A percentile compares a stretch with the other conserved stretches of the same genome.
Conservation (phyloP, 2,113 vertebrate genomes). For the Chinchilla lanigera region DNA sequence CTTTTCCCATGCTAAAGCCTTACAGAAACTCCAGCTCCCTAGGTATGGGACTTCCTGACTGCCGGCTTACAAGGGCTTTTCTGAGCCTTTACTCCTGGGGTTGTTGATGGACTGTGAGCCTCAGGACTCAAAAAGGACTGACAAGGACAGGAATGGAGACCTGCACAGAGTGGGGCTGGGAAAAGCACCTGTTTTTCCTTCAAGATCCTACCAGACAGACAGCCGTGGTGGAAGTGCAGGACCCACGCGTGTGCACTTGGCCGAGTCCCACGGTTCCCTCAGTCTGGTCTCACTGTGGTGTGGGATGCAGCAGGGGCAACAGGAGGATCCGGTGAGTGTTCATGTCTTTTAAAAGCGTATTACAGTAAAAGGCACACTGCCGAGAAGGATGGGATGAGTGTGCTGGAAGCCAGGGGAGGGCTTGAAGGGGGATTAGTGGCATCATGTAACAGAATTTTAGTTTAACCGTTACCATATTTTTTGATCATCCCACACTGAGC, state of each 20-base stretch:
- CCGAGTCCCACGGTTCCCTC: too few species aligned
- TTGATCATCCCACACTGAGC: background rate
- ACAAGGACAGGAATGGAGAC: fast-evolving
- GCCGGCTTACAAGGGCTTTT: background rate
- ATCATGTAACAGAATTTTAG: background rate
- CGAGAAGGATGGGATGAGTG: too few species aligned
- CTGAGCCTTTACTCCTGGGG: background rate
- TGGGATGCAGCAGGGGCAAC: too few species aligned
- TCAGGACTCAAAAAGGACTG: too few species aligned
- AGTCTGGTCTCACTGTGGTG: too few species aligned
- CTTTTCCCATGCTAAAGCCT: background rate
- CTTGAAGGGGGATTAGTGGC: too few species aligned
- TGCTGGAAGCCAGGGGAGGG: background rate
- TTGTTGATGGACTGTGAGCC: background rate
- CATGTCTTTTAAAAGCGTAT: too few species aligned
- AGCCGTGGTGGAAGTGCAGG: fast-evolving
- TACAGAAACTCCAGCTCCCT: background rate
- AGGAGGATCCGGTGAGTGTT: too few species aligned
- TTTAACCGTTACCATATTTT: background rate
- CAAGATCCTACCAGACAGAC: too few species aligned
- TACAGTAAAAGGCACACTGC: too few species aligned
- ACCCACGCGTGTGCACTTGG: background rate
- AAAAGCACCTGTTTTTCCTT: background rate
- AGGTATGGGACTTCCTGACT: too few species aligned
- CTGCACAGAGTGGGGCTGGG: fast-evolving